Evolutionary conservation across 1,140 invertebrate genomes (phyloP), one percentile per base, ranked within the genome.

Genomic region (Apocrypta bakeri): DNA sequence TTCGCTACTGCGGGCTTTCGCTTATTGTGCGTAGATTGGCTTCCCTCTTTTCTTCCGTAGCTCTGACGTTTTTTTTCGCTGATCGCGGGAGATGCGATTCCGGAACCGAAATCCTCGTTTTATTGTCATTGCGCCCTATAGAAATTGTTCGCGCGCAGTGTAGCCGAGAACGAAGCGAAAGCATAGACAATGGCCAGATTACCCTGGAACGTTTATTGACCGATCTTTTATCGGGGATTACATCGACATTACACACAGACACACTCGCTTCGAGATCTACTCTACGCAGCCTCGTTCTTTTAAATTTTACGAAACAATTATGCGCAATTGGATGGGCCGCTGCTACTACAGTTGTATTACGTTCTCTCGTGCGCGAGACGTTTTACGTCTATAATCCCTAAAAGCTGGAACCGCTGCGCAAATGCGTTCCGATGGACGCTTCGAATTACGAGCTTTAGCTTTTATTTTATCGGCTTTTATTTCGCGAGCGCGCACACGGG

Each of bases 161-260:
- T 68, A 68, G 78, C 25, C 63, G 48, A 56, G 17, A 48, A 42
- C 42, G 31, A 0, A 27, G 17, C 69, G 64, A 78, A 71, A 79
- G 68, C 68, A 72, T 79, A 79, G 78, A 79, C 78, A 79, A 79
- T 79, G 78, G 78, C 68, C 48, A 61, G 78, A 79, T 79, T 79
- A 79, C 78, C 78, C 24, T 9, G 66, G 24, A 79, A 72, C 78
- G 78, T 79, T 79, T 79, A 79, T 79, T 79, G 68, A 42, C n/a
- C 78, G 78, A 79, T 79, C 78, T 79, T 79, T 79, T 79, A 79
- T 79, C 66, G 48, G 68, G 78, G 78, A 79, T 79, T 79, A 79
- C 78, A 79, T 61, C 25, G 66, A 66, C 68, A 79, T 79, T 79
- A 79, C 42, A 79, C 31, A 21, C 29, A 21, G 21, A 14, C 27